Evolutionary conservation across 2,113 vertebrate species (phyloP), one percentile per base, ranked within the genome.

Genomic region (Varanus salvator): DNA sequence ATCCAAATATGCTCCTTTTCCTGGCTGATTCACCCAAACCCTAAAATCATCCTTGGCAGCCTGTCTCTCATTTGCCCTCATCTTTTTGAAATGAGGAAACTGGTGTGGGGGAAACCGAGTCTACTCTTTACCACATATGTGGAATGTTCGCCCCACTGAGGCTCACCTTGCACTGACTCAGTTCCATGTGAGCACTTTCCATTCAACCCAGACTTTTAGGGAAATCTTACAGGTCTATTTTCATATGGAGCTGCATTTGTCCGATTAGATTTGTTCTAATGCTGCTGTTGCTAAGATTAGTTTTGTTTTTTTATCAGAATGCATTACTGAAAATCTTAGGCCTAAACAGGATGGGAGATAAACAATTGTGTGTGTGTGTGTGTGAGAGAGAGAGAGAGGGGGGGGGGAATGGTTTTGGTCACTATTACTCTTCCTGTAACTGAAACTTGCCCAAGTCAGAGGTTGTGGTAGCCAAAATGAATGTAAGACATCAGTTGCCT

Each of bases 401-500:
- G n/a, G n/a, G n/a, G n/a, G n/a, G 8, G 48, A 80, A 80, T 8
- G 8, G 27, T 83, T 38, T 25, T 25, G 21, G n/a, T 64, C 17
- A 64, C 21, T 83, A 38, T 66, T 38, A 44, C 17, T 23, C 2
- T 81, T 29, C 25, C 48, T 78, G 76, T 5, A 60, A 57, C 50
- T 31, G 29, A n/a, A 52, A 0, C 5, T 68, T 86, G 76, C 75
- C 92, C 68, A 17, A 19, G 19, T 21, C 38, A 76, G 85, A 87
- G 14, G 1, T 9, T 8, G 17, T 1, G 23, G 48, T 31, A 93
- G 15, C 57, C 71, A 82, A 75, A 71, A 57, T 11, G 64, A 68
- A 0, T 0, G 19, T 25, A 44, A 68, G 17, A 82, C 50, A 52
- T 87, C 9, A 44, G n/a, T 86, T 1, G 0, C 11, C n/a, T 77